Evolutionary conservation across 2,888 invertebrate genomes (phyloP).

Genomic region (Ornithoptera priamus): DNA sequence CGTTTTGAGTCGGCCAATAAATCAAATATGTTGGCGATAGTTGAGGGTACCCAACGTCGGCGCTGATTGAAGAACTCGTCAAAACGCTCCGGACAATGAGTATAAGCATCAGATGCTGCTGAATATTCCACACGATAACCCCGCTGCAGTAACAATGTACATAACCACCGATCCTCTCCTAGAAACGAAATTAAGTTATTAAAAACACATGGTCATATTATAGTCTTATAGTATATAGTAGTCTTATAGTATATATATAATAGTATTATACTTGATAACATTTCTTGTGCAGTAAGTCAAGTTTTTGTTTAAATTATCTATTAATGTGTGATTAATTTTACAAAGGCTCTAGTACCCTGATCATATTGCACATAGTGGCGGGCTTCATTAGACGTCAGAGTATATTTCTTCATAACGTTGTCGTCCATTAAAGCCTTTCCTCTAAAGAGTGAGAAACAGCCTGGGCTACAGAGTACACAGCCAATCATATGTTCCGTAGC

Average conservation of each 20-base stretch:
- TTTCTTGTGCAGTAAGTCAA: too few relatives aligned
- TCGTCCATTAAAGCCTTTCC: conserved; percentile 99
- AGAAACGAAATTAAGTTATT: conserved; percentile 26
- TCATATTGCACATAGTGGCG: conserved; percentile 99
- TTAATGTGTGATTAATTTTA: too few relatives aligned
- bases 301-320: too few relatives aligned
- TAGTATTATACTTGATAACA: too few relatives aligned
- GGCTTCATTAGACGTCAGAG: conserved; percentile 94
- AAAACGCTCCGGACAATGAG: conserved; percentile 98
- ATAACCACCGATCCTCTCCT: conserved; percentile 99
- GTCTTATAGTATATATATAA: too few relatives aligned
- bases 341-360: conserved; percentile 83
- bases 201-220: not conserved
- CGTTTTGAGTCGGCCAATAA: conserved; percentile 94
- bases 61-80: conserved; percentile 99
- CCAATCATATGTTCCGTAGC: conserved; percentile 99
- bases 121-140: conserved; percentile 99
- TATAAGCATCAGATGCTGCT: conserved; percentile 99
- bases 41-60: conserved; percentile 99
- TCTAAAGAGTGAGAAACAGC: conserved; percentile 97
- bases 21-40: conserved; percentile 99
- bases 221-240: too few relatives aligned
- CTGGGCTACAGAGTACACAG: conserved; percentile 99
- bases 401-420: conserved; percentile 98
- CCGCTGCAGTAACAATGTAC: conserved; percentile 96